Base-by-base conservation (phyloP, 2,113 vertebrate species). In the Chinchilla lanigera region DNA sequence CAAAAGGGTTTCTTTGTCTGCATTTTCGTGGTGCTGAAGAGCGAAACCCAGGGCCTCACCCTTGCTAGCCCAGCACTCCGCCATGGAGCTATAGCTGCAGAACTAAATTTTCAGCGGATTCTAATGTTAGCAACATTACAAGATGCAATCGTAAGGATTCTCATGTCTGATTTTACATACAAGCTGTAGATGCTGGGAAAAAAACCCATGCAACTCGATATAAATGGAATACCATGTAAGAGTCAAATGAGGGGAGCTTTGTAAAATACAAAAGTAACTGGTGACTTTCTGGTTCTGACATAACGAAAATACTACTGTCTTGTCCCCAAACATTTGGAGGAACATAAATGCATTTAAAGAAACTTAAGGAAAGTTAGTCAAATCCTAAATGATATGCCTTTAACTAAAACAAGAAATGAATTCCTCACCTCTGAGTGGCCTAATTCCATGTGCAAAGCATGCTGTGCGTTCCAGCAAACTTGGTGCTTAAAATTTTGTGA, bases 161-260 rank as follows among this genome's bases (percentile, higher is more conserved):
- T 41, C 35, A 1, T 6, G 0, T n/a, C 22, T 3, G 35, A 69
- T 44, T 73, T 28, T 3, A 24, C 13, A 3, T 0, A 9, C 1
- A 44, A 58, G 24, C 38, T 17, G 5, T 61, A 61, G 26, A 65
- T 90, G 77, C 58, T 97, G 24, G 30, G 63, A 73, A 89, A 89
- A 4, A 71, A 44, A 35, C 1, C 24, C 93, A 97, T 35, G 19
- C 41, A 12, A 28, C n/a, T 33, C 4, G 5, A 0, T 3, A 6
- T 30, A 60, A 95, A 96, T 77, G 75, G 47, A 63, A 63, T 60
- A 28, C 6, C 35, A 6, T 3, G 4, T 47, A 24, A 28, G 3
- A 10, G 61, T 71, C 83, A 69, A 73, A 73, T 60, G 58, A 38
- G 52, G 35, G 38, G 20, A 67, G 41, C 30, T 16, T 0, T 30